A percentile compares a stretch with the other conserved stretches of the same genome.
Evolutionary conservation across 1,140 invertebrate genomes (phyloP).

Genomic region (Pachypsylla venusta): DNA sequence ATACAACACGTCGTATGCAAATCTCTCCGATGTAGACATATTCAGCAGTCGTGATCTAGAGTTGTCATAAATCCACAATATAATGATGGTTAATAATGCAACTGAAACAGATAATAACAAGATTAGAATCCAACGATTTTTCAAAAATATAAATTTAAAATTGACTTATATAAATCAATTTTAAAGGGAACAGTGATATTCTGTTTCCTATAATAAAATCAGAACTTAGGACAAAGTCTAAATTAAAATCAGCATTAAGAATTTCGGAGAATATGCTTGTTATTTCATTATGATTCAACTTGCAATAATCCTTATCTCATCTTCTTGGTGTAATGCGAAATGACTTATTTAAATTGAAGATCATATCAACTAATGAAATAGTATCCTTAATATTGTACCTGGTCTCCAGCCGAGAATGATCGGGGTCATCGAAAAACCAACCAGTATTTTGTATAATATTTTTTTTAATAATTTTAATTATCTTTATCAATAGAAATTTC

Average conservation of each 20-base stretch:
- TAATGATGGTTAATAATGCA: conserved; percentile 47
- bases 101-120: conserved; percentile 6
- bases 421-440: too few relatives aligned
- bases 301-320: too few relatives aligned
- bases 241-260: background rate
- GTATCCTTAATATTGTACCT: too few relatives aligned
- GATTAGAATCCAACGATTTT: background rate
- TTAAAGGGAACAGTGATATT: too few relatives aligned
- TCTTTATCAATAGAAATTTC: background rate
- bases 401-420: too few relatives aligned
- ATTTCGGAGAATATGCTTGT: background rate
- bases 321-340: too few relatives aligned
- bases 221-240: background rate
- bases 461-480: background rate
- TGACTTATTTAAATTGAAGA: too few relatives aligned
- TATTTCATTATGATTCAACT: background rate
- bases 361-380: too few relatives aligned
- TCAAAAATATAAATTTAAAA: background rate
- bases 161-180: too few relatives aligned
- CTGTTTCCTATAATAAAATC: too few relatives aligned
- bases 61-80: conserved; percentile 58
- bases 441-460: conserved; percentile 3
- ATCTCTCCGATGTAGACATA: conserved; percentile 50
- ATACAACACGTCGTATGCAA: conserved; percentile 36
- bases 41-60: conserved; percentile 54